Evolutionary conservation across 2,797 vertebrate species (phyloP).

Genomic region (Mycteria americana): DNA sequence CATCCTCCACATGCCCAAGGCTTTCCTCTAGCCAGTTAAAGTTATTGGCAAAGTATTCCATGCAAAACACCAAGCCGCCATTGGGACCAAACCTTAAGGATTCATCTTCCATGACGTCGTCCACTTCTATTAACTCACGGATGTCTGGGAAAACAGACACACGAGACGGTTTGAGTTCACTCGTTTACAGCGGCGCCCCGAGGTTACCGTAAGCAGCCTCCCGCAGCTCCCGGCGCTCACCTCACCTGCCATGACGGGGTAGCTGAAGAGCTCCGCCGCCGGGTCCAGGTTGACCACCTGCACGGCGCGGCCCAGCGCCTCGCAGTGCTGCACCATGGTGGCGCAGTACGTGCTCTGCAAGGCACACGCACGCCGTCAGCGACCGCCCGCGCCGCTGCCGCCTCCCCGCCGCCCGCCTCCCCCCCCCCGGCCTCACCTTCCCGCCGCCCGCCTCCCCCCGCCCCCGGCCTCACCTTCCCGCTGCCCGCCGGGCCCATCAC

Average conservation of each 20-base stretch:
- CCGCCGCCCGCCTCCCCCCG: accelerated
- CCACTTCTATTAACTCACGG: conserved; percentile 93
- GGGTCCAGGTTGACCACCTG: conserved; percentile 97
- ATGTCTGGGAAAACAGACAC: conserved; percentile 78
- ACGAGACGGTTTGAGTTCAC: accelerated
- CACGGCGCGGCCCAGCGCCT: conserved; percentile 85
- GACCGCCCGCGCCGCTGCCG: neutral
- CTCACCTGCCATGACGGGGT: conserved; percentile 92
- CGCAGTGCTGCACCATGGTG: conserved; percentile 89
- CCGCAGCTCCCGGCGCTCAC: conserved; percentile 10
- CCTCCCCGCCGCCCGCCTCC: accelerated
- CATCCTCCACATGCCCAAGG: conserved; percentile 92
- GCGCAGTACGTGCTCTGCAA: conserved; percentile 95
- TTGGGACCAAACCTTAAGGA: conserved; percentile 92
- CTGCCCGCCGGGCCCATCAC: conserved; percentile 97
- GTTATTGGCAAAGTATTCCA: conserved; percentile 97
- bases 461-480: conserved; percentile 83
- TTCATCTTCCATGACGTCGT: conserved; percentile 95
- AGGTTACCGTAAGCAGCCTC: accelerated
- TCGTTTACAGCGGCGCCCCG: neutral
- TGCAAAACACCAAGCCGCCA: conserved; percentile 95
- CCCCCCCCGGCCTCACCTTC: too few relatives aligned
- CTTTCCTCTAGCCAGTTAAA: conserved; percentile 93
- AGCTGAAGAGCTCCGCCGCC: conserved; percentile 91
- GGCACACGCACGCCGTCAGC: neutral